Base-by-base conservation (phyloP, 2,113 vertebrate species). In the Caranx ignobilis region DNA sequence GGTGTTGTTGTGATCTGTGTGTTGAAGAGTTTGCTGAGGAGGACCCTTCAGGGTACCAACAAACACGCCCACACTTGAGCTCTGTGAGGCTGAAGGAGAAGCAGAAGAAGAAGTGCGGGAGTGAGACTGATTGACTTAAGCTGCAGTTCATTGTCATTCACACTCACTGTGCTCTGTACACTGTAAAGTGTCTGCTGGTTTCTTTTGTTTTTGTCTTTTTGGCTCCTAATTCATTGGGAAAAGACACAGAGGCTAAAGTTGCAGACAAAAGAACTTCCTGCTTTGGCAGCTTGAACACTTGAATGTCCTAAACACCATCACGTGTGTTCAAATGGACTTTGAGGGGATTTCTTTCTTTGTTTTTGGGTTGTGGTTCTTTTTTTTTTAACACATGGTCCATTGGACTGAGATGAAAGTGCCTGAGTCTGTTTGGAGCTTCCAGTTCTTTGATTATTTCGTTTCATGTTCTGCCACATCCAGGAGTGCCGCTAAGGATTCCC, bases 41-140 rank as follows among this genome's bases (percentile, higher is more conserved):
- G 18, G 64, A 39, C 48, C 69, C 75, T 75, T 73, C 0, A 69
- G 77, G 75, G 61, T 63, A 3, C 5, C 2, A 68, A 73, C 63
- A 79, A 83, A 84, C 78, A 66, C 75, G 19, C 80, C 84, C 84
- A 84, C 85, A 50, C 77, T 65, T 19, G 45, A 71, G 55, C 47
- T 83, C 62, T 56, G 64, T 41, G 4, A 61, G 57, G 57, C 48
- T 34, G n/a, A n/a, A 48, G 37, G 32, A 19, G 26, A 66, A 54
- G 57, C 69, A 55, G 65, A 48, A 52, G 35, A 26, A 45, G 34
- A 81, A 81, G n/a, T 0, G 7, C 16, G 15, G 56, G 37, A 69
- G 32, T 45, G 64, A 71, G 32, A 21, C 72, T 35, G 52, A 82
- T 77, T 61, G 62, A 68, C 65, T 66, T 13, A 61, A 81, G 71